These are phyloP conservation scores for Itoplectis maculator DNA, from an alignment of 2,888 invertebrate genomes.

Conservation along the genomic window DNA sequence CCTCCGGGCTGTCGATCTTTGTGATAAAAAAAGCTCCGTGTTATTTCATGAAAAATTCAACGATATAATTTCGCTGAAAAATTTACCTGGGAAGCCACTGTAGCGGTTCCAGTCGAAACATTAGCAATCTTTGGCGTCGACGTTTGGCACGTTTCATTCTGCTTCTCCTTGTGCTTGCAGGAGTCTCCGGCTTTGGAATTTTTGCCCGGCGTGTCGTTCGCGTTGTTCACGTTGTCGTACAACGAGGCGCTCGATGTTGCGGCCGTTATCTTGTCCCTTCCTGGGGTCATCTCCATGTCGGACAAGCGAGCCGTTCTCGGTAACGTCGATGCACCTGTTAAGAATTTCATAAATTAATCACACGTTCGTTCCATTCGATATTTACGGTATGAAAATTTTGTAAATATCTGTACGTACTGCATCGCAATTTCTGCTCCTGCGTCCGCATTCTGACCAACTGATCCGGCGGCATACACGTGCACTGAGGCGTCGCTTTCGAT, in stretches of 20 bases:
- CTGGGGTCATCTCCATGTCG: constrained; percentile 87
- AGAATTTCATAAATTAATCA: background rate
- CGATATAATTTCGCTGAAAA: background rate
- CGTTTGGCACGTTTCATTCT: constrained; percentile 83
- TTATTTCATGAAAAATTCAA: background rate
- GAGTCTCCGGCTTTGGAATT: constrained; percentile 76
- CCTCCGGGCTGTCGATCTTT: constrained; percentile 82
- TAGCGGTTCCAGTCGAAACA: constrained; percentile 81
- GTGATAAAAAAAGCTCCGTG: constrained; percentile 9
- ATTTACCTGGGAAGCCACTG: constrained; percentile 87
- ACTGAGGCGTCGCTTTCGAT: constrained; percentile 95
- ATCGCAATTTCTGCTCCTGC: constrained; percentile 93
- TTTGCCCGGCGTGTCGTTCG: constrained; percentile 77
- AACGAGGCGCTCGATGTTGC: constrained; percentile 95
- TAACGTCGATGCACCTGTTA: constrained; percentile 92
- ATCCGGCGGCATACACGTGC: constrained; percentile 98
- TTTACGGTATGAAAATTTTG: too few species aligned
- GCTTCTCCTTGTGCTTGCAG: constrained; percentile 84
- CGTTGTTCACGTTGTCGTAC: constrained; percentile 91
- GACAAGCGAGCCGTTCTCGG: constrained; percentile 90
- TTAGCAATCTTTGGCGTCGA: constrained; percentile 82
- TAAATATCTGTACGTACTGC: constrained; percentile 80
- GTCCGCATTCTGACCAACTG: constrained; percentile 94
- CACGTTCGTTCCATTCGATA: background rate
- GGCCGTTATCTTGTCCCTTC: constrained; percentile 90